Evolutionary conservation across 2,888 invertebrate species (phyloP).

Genomic region (Andricus quercusramuli): DNA sequence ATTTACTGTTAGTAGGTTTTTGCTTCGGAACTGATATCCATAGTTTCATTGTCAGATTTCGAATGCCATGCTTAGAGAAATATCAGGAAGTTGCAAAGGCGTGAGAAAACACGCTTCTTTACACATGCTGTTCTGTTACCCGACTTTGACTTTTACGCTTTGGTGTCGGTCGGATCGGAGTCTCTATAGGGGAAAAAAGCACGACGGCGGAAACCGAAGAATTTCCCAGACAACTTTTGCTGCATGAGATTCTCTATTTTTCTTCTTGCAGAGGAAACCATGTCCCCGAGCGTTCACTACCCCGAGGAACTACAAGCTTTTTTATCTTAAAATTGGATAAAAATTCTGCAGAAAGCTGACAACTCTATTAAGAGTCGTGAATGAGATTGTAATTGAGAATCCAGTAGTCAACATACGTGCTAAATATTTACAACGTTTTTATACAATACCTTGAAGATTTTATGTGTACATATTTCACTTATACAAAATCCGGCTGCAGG

Average conservation of each 20-base stretch:
- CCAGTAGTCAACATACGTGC: no score
- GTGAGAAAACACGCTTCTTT: conserved; percentile 33
- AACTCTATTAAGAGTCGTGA: no score
- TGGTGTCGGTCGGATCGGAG: not conserved
- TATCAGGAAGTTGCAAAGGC: conserved; percentile 15
- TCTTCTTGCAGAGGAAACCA: conserved; percentile 6
- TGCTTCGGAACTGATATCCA: not conserved
- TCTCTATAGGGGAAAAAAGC: conserved; percentile 20
- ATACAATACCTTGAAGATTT: no score
- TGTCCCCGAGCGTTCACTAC: conserved; percentile 17
- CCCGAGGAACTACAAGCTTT: not conserved
- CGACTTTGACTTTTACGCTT: conserved; percentile 23
- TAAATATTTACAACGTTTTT: no score
- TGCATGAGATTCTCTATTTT: conserved; percentile 28
- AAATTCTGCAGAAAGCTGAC: no score
- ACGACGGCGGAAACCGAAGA: conserved; percentile 27
- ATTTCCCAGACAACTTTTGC: conserved; percentile 28
- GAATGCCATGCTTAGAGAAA: conserved; percentile 19
- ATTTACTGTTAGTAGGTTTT: not conserved
- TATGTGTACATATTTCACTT: no score
- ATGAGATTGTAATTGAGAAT: no score
- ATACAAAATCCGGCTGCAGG: no score
- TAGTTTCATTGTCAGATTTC: not conserved
- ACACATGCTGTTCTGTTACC: conserved; percentile 18
- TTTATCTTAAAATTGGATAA: no score